phyloP scores from a whole-genome alignment of 2,113 vertebrate genomes.

The Nothocercus nigrocapillus region DNA sequence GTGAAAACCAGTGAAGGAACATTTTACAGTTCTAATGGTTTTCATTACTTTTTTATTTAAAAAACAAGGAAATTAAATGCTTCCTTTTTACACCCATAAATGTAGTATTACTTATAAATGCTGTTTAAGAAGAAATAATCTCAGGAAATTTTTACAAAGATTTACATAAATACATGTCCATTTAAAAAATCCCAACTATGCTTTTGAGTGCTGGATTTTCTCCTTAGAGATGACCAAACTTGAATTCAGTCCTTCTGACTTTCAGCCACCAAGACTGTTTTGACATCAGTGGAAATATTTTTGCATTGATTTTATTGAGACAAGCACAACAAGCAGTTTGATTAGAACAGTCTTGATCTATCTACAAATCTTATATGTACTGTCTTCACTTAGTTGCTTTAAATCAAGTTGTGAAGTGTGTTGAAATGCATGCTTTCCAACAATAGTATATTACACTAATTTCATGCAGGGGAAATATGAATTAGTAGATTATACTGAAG shows the following conservation, averaged over 20 bases:
- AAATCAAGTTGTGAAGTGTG: fast-evolving
- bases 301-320: neutral
- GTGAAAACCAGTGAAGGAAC: fast-evolving
- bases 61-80: neutral
- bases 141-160: neutral
- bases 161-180: neutral
- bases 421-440: neutral
- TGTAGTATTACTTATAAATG: neutral
- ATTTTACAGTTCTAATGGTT: neutral
- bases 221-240: neutral
- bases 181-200: neutral
- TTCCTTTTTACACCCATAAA: neutral
- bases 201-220: neutral
- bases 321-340: fast-evolving
- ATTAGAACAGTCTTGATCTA: neutral
- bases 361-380: neutral
- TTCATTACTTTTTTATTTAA: neutral
- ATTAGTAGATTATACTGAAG: neutral
- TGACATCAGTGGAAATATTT: neutral
- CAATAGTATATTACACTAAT: neutral
- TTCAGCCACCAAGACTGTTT: neutral
- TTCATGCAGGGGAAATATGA: neutral
- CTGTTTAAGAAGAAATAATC: neutral
- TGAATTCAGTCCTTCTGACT: neutral
- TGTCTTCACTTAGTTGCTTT: neutral